Evolutionary conservation across 2,113 vertebrate species (phyloP), one percentile per base, ranked within the genome.

Genomic region (Syngnathus scovelli): DNA sequence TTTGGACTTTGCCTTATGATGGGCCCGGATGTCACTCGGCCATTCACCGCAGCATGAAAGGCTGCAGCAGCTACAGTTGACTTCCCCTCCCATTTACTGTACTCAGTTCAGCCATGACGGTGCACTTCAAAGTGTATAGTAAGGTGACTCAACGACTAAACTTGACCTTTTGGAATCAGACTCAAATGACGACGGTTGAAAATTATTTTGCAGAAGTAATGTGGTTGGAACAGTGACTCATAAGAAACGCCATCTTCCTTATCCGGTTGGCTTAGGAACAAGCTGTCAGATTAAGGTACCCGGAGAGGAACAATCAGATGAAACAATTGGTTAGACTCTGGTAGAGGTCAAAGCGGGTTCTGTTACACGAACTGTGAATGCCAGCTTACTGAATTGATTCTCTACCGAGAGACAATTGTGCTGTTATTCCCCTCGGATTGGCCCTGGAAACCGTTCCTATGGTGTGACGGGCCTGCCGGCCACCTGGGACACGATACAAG

Each of bases 381-480:
- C 85, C 87, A 86, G 56, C 60, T 56, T 43, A 78, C 76, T 83
- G 78, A 84, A 87, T 78, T 74, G 67, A 71, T 71, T 78, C 56
- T 66, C 62, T 69, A 65, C 68, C 7, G 39, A 71, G 39, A 77
- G 66, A 87, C 86, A 87, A 83, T 87, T 78, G 74, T 33, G 56
- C 78, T 84, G 85, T 79, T 81, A 84, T 87, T 74, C 70, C 43
- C 71, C 74, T 68, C 64, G 63, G 61, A 44, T 59, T 56, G 83
- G 74, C 44, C 7, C 12, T 21, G 5, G 61, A 70, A 13, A 71
- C 68, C 23, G 78, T 90, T 90, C 89, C 85, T 87, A 90, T 86
- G 83, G 60, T 83, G 55, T 1, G 12, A 27, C 48, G 62, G 46
- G 68, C 67, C 71, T 74, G 82, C 73, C 81, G 81, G 83, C 67